Evolutionary conservation across 2,888 invertebrate genomes (phyloP).

Genomic region (Drosophila eohydei): DNA sequence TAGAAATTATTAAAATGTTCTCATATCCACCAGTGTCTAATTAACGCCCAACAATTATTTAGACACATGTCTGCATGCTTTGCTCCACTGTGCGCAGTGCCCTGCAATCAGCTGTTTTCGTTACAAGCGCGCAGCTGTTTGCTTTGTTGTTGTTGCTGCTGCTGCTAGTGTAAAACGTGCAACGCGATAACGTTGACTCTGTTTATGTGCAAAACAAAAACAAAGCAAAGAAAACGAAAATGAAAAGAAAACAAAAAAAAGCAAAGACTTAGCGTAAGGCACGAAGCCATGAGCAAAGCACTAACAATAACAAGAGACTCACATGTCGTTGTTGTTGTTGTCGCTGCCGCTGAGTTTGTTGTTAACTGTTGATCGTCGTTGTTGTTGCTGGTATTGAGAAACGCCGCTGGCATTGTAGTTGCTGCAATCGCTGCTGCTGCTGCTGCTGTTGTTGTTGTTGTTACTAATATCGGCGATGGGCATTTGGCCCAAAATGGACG

Average conservation of each 20-base stretch:
- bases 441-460: constrained; percentile 16
- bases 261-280: constrained; percentile 1
- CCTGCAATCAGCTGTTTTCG: constrained; percentile 48
- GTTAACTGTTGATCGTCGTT: constrained; percentile 16
- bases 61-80: not conserved
- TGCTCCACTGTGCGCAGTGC: constrained; percentile 46
- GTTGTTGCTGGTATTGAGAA: constrained; percentile 25
- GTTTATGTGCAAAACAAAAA: constrained; percentile 21
- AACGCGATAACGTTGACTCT: constrained; percentile 39
- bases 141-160: constrained; percentile 14
- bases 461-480: not conserved
- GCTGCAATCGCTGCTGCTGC: constrained; percentile 10
- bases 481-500: constrained; percentile 29
- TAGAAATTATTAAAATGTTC: too few species aligned
- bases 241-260: constrained; percentile 14
- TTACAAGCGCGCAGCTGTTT: constrained; percentile 49
- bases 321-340: constrained; percentile 34
- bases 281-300: constrained; percentile 29
- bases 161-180: constrained; percentile 44
- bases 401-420: constrained; percentile 5
- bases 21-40: too few species aligned
- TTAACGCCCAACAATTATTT: not conserved
- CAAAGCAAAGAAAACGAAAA: constrained; percentile 14
- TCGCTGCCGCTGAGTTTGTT: constrained; percentile 1
- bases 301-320: constrained; percentile 54